phyloP scores from a whole-genome alignment of 2,888 invertebrate species.

The Meghimatium bilineatum region DNA sequence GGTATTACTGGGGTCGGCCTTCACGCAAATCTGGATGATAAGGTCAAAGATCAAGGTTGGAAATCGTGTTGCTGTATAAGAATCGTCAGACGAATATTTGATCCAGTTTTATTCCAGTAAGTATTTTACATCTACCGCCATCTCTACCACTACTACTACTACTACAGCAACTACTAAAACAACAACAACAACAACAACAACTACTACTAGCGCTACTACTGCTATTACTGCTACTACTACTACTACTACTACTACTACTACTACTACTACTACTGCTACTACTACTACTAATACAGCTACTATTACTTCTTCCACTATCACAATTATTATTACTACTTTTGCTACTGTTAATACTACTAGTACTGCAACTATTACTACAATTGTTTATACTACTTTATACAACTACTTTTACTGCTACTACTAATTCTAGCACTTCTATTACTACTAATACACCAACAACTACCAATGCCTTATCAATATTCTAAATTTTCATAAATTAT shows the following conservation, averaged over 20 bases:
- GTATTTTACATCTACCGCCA: not conserved
- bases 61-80: slow-evolving; percentile 14
- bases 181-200: no score
- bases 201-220: not conserved
- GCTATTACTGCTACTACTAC: not conserved
- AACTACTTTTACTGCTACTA: not conserved
- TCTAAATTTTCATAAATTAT: no score
- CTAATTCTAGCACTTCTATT: no score
- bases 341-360: no score
- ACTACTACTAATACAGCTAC: not conserved
- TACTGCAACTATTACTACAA: not conserved
- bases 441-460: no score
- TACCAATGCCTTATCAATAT: no score
- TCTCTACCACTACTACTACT: not conserved
- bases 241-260: not conserved
- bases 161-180: not conserved
- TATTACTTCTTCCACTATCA: not conserved
- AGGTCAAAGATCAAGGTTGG: not conserved
- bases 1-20: not conserved
- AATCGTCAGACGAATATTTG: slow-evolving; percentile 20
- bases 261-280: not conserved
- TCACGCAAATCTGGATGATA: not conserved
- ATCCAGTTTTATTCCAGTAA: slow-evolving; percentile 18
- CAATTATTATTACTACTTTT: not conserved
- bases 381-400: not conserved